Base-by-base conservation (phyloP, 1,140 invertebrate species). In the Pantala flavescens region DNA sequence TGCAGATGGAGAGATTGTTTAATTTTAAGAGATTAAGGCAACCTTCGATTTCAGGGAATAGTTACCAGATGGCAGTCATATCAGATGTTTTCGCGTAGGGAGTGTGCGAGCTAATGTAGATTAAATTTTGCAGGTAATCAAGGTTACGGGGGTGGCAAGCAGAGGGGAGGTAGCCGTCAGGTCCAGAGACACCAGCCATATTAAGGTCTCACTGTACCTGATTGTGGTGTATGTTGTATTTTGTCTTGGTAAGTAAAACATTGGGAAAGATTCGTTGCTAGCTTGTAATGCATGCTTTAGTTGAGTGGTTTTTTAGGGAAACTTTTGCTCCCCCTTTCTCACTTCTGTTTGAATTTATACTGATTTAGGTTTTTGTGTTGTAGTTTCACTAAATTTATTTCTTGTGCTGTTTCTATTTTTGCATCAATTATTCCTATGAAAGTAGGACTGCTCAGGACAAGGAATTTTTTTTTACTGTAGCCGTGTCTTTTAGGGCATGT, bases 151-250 rank as follows among this genome's bases (percentile, higher is more conserved):
- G 86, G 86, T 79, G 84, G 85, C 81, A 85, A 84, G 82, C 84
- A 84, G 82, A 84, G 84, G 81, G 86, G 88, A 82, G 87, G 87
- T 82, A 86, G 87, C 78, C 88, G 89, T 81, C 85, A 88, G 82
- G 89, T 88, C 83, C 89, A 90, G 84, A 89, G 90, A 86, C 89
- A 90, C 85, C 89, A 90, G 84, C 90, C 90, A 80, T 91, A 91
- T 85, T 91, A 88, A 86, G 49, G 49, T 63, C 49, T 63, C 49
- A 80, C 80, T 76, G 76, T 72, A 72, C 71, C 71, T 36, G 71
- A 75, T 71, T 76, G 74, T 76, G 73, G 49, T 76, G 76, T 76
- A 74, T 76, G 74, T 77, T 77, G 49, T 63, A 63, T 76, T 75
- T 77, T 74, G 43, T 71, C 74, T 77, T 77, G 76, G 76, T 77